Evolutionary conservation across 2,113 vertebrate species (phyloP).

Genomic region (Etheostoma cragini): DNA sequence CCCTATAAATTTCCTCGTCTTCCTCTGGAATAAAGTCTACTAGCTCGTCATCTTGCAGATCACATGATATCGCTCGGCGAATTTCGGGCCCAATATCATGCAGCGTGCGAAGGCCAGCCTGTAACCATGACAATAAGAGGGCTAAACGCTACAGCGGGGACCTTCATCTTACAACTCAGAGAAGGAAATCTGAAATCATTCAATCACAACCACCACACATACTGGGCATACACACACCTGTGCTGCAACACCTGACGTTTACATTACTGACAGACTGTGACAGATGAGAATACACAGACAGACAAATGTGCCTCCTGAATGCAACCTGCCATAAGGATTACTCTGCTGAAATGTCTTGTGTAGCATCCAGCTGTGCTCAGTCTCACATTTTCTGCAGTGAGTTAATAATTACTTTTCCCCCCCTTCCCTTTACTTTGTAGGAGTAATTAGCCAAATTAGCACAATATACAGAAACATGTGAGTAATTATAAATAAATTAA

Average conservation of each 20-base stretch:
- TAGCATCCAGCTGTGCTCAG: conserved; percentile 40
- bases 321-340: conserved; percentile 39
- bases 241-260: conserved; percentile 71
- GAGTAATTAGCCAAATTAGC: conserved; percentile 17
- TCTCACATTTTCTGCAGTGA: conserved; percentile 12
- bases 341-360: conserved; percentile 27
- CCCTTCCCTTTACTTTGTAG: conserved; percentile 18
- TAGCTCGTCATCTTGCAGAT: conserved; percentile 98
- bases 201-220: conserved; percentile 69
- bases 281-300: conserved; percentile 77
- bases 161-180: conserved; percentile 65
- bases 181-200: conserved; percentile 53
- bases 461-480: conserved; percentile 28
- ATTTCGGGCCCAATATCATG: conserved; percentile 99
- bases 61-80: conserved; percentile 99
- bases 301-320: conserved; percentile 71
- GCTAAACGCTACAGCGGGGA: conserved; percentile 72
- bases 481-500: conserved; percentile 37
- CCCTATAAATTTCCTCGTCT: conserved; percentile 98
- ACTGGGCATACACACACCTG: conserved; percentile 65
- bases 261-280: conserved; percentile 74
- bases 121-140: conserved; percentile 91
- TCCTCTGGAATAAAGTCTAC: conserved; percentile 96
- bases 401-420: neutral
- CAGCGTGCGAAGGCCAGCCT: conserved; percentile 99